These are phyloP conservation scores for Vulpes lagopus DNA, from an alignment of 2,113 vertebrate genomes.

Conservation along the genomic window DNA sequence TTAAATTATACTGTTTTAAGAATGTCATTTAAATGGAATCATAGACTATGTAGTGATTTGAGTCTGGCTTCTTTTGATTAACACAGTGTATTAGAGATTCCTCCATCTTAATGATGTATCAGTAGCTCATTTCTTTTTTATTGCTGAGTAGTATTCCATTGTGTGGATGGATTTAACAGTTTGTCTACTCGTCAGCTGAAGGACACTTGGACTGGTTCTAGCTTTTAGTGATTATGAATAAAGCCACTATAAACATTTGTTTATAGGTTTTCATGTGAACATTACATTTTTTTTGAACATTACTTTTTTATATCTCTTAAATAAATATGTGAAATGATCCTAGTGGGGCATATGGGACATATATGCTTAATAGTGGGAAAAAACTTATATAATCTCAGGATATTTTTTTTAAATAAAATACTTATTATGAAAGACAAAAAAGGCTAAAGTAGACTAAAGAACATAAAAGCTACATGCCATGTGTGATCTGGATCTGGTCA, in stretches of 20 bases:
- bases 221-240: background rate
- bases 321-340: background rate
- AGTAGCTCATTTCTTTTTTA: background rate
- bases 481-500: background rate
- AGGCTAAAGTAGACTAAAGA: background rate
- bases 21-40: background rate
- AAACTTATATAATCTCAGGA: conserved; percentile 27
- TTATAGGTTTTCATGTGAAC: background rate
- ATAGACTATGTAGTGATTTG: background rate
- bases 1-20: background rate
- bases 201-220: background rate
- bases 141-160: background rate
- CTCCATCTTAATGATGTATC: background rate
- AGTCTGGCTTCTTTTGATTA: background rate
- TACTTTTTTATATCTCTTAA: background rate
- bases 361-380: background rate
- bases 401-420: background rate
- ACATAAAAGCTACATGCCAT: background rate
- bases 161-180: background rate
- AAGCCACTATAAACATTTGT: background rate
- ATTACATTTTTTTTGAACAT: background rate
- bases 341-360: background rate
- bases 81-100: background rate
- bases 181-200: background rate
- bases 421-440: conserved; percentile 13